Percentiles rank a stretch among this genome's conserved stretches.
phyloP scores from a whole-genome alignment of 1,140 invertebrate genomes.

The Contarinia nasturtii region DNA sequence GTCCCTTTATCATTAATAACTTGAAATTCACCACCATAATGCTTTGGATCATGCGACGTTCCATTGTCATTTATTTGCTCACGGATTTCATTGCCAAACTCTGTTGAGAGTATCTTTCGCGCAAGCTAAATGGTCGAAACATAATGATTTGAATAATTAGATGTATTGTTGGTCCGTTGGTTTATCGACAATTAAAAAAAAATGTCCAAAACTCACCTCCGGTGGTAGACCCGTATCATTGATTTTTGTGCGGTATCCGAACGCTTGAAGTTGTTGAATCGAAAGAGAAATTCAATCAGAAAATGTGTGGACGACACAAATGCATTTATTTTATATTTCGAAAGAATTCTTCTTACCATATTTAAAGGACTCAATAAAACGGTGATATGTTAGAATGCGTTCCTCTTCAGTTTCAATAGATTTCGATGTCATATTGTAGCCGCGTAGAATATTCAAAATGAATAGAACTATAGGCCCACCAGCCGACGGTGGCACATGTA shows the following conservation, averaged over 20 bases:
- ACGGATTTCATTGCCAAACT: slow-evolving; percentile 41
- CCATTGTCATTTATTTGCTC: slow-evolving; percentile 40
- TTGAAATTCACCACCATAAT: slow-evolving; percentile 44
- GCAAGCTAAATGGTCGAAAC: background rate
- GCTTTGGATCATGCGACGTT: slow-evolving; percentile 30
- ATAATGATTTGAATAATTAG: no score
- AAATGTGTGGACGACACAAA: no score
- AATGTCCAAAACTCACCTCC: no score
- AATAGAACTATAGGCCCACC: background rate
- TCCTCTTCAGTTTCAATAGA: no score
- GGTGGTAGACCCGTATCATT: no score
- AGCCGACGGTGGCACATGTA: background rate
- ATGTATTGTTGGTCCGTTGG: no score
- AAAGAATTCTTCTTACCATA: slow-evolving; percentile 23
- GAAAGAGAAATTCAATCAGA: no score
- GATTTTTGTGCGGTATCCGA: no score
- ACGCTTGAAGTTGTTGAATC: no score
- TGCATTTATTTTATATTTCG: no score
- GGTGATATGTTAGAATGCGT: slow-evolving; percentile 55
- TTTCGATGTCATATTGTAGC: background rate
- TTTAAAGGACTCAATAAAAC: slow-evolving; percentile 81
- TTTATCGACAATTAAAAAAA: no score
- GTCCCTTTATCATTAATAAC: slow-evolving; percentile 64
- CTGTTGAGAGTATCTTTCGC: slow-evolving; percentile 11
- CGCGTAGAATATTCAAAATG: background rate